Base-by-base conservation (phyloP, 2,888 invertebrate genomes). In the Choristoneura rosaceana region DNA sequence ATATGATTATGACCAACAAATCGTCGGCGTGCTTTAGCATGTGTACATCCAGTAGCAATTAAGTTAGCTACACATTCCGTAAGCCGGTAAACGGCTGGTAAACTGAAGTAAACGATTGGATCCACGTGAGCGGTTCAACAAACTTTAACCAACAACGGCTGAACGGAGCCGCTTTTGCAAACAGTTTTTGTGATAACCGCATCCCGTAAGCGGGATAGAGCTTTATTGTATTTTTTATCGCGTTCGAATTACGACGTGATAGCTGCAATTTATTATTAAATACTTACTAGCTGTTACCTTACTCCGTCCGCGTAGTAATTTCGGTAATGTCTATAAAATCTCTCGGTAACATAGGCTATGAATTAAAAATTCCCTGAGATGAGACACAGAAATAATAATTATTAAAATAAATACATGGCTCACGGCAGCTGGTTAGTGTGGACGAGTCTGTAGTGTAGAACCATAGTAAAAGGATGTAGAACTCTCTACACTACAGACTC, bases 91-190 rank as follows among this genome's bases (percentile, higher is more conserved):
- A 33, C 45, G 12, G 25, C 58, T 14, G 12, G 50, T 17, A 25
- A 62, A 62, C 43, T 4, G 50, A 41, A 17, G 52, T 33, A 65
- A 65, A 70, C 65, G n/a, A 70, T 25, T 52, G 47, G 14, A 52
- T 38, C 64, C 67, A 71, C 71, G 71, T 71, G 63, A 62, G 62
- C 65, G 58, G 71, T 71, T 71, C 71, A 63, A 63, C 58, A 71
- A 68, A 68, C 71, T 71, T 63, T 63, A 52, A 59, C 71, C 55
- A 71, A 67, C 55, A 71, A 67, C 45, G 55, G 62, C 33, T 59
- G 10, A 45, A 9, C 34, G 38, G 38, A 62, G 43, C 45, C 45
- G 43, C 62, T 62, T 66, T 71, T 60, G 71, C 71, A 62, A 71
- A 71, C 52, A 71, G 55, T 58, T 71, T 71, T 71, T 73, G 64